Conservation (phyloP, 1,140 invertebrate genomes). For the Propsilocerus akamusi region DNA sequence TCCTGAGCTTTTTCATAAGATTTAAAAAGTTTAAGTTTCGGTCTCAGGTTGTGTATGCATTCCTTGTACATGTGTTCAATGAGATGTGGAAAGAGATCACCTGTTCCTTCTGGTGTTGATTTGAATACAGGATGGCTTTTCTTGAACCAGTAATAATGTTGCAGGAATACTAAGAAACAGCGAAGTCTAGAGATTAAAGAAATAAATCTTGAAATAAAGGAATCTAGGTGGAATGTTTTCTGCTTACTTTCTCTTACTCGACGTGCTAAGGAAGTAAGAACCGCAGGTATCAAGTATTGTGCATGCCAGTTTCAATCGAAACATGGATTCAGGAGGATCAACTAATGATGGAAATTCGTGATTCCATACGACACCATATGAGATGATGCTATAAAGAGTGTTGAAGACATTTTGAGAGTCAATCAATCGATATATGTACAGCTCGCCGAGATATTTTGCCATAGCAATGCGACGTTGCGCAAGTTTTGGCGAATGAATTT, state of each 20-base stretch:
- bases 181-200: conserved; percentile 62
- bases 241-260: conserved; percentile 54
- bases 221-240: background rate
- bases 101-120: conserved; percentile 38
- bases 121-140: conserved; percentile 36
- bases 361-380: conserved; percentile 69
- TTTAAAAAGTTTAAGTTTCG: conserved; percentile 51
- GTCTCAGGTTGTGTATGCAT: conserved; percentile 53
- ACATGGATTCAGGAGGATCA: conserved; percentile 83
- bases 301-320: conserved; percentile 70
- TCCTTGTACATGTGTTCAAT: conserved; percentile 76
- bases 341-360: conserved; percentile 41
- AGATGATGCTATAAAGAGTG: conserved; percentile 81
- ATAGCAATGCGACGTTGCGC: conserved; percentile 88
- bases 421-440: conserved; percentile 91
- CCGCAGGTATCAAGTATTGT: conserved; percentile 86
- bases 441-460: conserved; percentile 86
- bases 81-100: conserved; percentile 64
- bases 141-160: conserved; percentile 91
- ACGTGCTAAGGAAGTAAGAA: conserved; percentile 81
- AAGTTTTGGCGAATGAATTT: conserved; percentile 77
- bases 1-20: conserved; percentile 53
- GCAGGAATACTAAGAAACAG: conserved; percentile 91
- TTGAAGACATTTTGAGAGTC: conserved; percentile 88
- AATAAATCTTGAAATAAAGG: background rate